Evolutionary conservation across 2,888 invertebrate genomes (phyloP), one percentile per base, ranked within the genome.

Genomic region (Andrena bucephala): DNA sequence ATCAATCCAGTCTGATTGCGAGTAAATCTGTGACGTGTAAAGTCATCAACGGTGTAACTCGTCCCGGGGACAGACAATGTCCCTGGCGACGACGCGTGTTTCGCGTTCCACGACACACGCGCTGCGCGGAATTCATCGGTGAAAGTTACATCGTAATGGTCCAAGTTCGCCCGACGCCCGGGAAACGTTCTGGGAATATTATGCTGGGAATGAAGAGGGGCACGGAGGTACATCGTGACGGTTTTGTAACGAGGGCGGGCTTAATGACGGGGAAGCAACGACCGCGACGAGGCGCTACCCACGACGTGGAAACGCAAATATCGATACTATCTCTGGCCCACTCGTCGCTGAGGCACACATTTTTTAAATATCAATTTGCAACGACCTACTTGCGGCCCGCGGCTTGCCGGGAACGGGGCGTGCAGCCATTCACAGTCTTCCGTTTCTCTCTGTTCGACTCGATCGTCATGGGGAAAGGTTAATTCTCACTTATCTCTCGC

Each of bases 251-350:
- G 71, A 85, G 83, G 75, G 48, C 72, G 72, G 76, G 65, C 62
- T 86, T 81, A 86, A 85, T 77, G 69, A 80, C 63, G 69, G 65
- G 31, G 83, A 83, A 85, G 72, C 65, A 76, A 78, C 79, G 77
- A 63, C 69, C 65, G 62, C 60, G 27, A 70, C 74, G 72, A 74
- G 33, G 31, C 62, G n/a, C 29, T 13, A 16, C 42, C 42, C 5
- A 13, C 42, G 42, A 27, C 42, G 54, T 24, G 62, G n/a, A 63
- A 65, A 48, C 72, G 72, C 33, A 36, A 77, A 70, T 69, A 50
- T 60, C 24, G 50, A 29, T 70, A 36, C 52, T 16, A 68, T 75
- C 70, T 70, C 60, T 69, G 33, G 69, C 48, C 69, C 24, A 16
- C 27, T 52, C 16, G 57, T 27, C 24, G 24, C 24, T 57, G 24